phyloP scores from a whole-genome alignment of 1,140 invertebrate species.

The Bombus picipes region DNA sequence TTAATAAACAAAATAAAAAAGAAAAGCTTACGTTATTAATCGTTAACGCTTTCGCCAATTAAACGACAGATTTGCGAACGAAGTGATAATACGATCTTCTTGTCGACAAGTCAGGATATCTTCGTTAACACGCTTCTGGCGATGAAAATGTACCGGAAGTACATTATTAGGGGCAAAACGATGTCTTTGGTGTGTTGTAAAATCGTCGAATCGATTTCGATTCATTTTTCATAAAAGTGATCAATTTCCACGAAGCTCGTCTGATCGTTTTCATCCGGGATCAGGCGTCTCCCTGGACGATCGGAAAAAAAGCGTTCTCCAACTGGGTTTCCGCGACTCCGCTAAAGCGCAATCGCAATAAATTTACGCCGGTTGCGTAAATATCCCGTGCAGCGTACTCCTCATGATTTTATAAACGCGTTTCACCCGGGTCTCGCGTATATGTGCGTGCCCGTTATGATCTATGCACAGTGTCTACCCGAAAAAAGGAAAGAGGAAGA shows the following conservation, averaged over 20 bases:
- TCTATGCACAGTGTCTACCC: slow-evolving; percentile 1
- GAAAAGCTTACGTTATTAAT: no score
- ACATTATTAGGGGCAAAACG: no score
- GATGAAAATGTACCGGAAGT: no score
- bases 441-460: slow-evolving; percentile 18
- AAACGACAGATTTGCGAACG: background rate
- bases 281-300: slow-evolving; percentile 1
- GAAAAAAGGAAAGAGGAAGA: background rate
- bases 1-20: no score
- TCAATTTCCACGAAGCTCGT: slow-evolving; percentile 54
- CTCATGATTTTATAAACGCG: slow-evolving; percentile 71
- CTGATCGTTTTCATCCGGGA: slow-evolving; percentile 41
- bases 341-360: slow-evolving; percentile 67
- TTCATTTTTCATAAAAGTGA: slow-evolving; percentile 61
- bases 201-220: background rate
- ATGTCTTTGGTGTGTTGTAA: no score
- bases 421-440: slow-evolving; percentile 5
- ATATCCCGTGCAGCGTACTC: slow-evolving; percentile 56
- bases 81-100: no score
- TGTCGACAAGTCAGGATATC: no score
- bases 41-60: background rate
- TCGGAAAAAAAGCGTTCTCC: slow-evolving; percentile 21
- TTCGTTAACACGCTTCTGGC: no score
- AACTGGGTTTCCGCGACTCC: slow-evolving; percentile 38
- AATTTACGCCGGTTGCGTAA: slow-evolving; percentile 65